Percentiles rank a stretch among this genome's conserved stretches.
Conservation (phyloP, 2,113 vertebrate genomes). For the Cyprinus carpio region DNA sequence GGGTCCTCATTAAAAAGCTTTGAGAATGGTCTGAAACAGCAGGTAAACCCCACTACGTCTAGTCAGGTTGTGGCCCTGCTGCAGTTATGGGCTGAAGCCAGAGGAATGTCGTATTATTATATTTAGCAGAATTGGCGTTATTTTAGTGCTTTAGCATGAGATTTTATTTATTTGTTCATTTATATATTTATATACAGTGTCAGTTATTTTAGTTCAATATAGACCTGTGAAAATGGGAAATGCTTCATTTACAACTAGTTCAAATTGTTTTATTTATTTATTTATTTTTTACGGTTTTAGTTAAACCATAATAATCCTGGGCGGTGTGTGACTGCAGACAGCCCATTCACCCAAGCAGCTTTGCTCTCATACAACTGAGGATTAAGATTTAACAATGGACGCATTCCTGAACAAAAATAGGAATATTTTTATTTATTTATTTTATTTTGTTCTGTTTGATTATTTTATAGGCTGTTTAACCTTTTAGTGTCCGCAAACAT, state of each 20-base stretch:
- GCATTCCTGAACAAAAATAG: slow-evolving; percentile 61
- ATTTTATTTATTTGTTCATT: no score
- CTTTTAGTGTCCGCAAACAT: neutral
- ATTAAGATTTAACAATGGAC: slow-evolving; percentile 64
- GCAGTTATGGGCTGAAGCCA: neutral
- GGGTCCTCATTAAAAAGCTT: neutral
- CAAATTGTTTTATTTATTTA: no score
- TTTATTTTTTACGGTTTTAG: neutral
- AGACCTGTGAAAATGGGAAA: neutral
- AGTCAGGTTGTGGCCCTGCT: neutral
- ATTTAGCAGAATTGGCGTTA: neutral
- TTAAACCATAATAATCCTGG: neutral
- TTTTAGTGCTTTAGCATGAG: neutral
- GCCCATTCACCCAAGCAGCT: slow-evolving; percentile 59
- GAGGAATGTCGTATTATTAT: slow-evolving; percentile 43
- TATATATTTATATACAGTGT: no score
- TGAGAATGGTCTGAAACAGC: neutral
- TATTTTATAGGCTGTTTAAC: neutral
- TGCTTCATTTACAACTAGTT: no score
- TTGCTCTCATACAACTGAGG: slow-evolving; percentile 55
- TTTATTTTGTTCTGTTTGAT: neutral
- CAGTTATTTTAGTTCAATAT: neutral
- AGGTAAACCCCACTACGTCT: neutral
- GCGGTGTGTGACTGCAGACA: slow-evolving; percentile 30
- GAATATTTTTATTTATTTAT: neutral